phyloP scores from a whole-genome alignment of 2,113 vertebrate species.

The Chloropsis hardwickii region DNA sequence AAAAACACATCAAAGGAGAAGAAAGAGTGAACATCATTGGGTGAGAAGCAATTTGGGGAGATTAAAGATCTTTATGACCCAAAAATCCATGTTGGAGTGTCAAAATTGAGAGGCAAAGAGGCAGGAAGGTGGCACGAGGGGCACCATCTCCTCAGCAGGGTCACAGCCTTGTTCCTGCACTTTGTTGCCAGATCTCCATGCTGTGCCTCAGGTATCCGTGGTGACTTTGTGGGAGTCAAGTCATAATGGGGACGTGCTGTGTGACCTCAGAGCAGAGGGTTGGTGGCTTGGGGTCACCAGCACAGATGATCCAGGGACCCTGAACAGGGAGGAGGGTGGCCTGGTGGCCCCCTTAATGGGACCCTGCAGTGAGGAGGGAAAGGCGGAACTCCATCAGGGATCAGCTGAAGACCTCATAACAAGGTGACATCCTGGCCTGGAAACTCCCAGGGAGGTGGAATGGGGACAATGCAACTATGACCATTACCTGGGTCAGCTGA shows the following conservation, averaged over 20 bases:
- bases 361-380: neutral
- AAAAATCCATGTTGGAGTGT: neutral
- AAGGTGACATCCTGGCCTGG: neutral
- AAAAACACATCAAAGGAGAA: neutral
- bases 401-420: rapidly evolving
- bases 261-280: neutral
- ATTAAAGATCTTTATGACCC: neutral
- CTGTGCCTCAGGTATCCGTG: neutral
- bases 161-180: neutral
- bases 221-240: neutral
- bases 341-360: neutral
- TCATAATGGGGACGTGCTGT: neutral
- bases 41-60: neutral
- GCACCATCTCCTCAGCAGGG: neutral
- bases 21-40: rapidly evolving
- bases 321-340: neutral
- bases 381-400: too few species aligned
- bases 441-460: rapidly evolving
- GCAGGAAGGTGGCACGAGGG: neutral
- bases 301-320: neutral
- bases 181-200: neutral
- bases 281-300: neutral
- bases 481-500: neutral
- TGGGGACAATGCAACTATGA: rapidly evolving
- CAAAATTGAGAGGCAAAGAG: rapidly evolving